phyloP scores from a whole-genome alignment of 2,797 vertebrate genomes.

The Parauchenoglanis punctatus region DNA sequence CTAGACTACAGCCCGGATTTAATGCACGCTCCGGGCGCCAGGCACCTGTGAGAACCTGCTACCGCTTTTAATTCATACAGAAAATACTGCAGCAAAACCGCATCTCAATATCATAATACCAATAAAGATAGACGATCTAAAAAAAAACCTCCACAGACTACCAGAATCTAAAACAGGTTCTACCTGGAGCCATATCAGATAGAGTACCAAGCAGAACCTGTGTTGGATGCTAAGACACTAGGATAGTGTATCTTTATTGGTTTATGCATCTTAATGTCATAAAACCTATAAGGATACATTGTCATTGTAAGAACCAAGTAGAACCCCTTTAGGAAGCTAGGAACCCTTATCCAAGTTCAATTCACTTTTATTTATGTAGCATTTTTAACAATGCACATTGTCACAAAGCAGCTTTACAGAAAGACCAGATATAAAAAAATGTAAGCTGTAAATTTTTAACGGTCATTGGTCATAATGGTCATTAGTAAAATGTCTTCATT shows the following conservation, averaged over 20 bases:
- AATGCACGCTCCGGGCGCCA: slow-evolving; percentile 29
- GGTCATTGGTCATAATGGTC: too few species aligned
- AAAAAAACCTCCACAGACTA: background rate
- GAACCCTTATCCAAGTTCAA: background rate
- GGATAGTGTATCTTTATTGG: background rate
- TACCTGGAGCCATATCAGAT: background rate
- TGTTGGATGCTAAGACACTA: background rate
- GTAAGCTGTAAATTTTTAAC: too few species aligned
- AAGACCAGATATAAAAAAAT: background rate
- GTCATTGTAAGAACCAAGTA: background rate
- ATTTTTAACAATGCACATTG: too few species aligned
- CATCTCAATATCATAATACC: background rate
- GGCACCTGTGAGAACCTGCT: slow-evolving; percentile 16
- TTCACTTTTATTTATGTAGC: background rate
- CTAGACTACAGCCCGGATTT: slow-evolving; percentile 35
- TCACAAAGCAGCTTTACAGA: background rate
- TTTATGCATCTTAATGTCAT: background rate
- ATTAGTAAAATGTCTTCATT: too few species aligned
- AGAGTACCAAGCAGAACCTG: background rate
- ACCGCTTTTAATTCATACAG: background rate
- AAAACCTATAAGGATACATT: background rate
- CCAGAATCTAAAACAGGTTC: slow-evolving; percentile 1
- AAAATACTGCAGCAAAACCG: slow-evolving; percentile 3
- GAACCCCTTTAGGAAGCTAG: background rate
- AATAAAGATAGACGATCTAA: too few species aligned